Evolutionary conservation across 2,888 invertebrate species (phyloP).

Genomic region (Megastigmus dorsalis): DNA sequence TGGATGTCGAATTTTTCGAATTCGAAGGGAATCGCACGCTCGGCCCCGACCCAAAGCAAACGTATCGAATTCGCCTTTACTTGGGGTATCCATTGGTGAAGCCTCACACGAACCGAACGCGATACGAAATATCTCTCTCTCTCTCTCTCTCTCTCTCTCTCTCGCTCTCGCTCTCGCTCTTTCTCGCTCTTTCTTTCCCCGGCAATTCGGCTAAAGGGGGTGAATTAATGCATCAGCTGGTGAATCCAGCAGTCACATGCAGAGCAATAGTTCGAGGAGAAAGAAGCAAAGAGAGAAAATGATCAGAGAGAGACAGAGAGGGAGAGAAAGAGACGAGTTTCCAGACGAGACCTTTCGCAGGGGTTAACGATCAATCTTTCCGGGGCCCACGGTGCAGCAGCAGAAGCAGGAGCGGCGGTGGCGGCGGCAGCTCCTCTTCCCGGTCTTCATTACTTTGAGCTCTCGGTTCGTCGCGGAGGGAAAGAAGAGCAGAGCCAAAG

Average conservation of each 20-base stretch:
- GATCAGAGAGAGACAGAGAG: not conserved
- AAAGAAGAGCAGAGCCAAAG: constrained; percentile 25
- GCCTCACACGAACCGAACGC: constrained; percentile 19
- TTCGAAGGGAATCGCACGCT: constrained; percentile 14
- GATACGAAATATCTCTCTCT: constrained; percentile 36
- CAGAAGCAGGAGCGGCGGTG: too few species aligned
- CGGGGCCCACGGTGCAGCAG: constrained; percentile 4
- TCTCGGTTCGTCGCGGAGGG: constrained; percentile 28
- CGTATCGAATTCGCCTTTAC: constrained; percentile 46
- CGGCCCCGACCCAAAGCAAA: constrained; percentile 23
- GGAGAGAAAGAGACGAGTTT: constrained; percentile 40
- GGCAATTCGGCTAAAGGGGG: not conserved
- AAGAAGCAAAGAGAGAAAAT: too few species aligned
- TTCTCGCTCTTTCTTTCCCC: not conserved
- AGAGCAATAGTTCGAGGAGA: too few species aligned
- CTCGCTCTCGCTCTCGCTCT: not conserved
- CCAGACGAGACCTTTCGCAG: constrained; percentile 50
- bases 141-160: not conserved
- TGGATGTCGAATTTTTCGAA: constrained; percentile 16
- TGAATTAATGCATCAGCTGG: constrained; percentile 33
- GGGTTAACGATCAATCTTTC: constrained; percentile 60
- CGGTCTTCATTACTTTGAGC: constrained; percentile 57
- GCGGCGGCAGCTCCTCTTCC: constrained; percentile 48
- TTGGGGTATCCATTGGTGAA: constrained; percentile 33
- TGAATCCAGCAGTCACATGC: constrained; percentile 19